Base-by-base conservation (phyloP, 2,113 vertebrate species). In the Furnarius figulus region DNA sequence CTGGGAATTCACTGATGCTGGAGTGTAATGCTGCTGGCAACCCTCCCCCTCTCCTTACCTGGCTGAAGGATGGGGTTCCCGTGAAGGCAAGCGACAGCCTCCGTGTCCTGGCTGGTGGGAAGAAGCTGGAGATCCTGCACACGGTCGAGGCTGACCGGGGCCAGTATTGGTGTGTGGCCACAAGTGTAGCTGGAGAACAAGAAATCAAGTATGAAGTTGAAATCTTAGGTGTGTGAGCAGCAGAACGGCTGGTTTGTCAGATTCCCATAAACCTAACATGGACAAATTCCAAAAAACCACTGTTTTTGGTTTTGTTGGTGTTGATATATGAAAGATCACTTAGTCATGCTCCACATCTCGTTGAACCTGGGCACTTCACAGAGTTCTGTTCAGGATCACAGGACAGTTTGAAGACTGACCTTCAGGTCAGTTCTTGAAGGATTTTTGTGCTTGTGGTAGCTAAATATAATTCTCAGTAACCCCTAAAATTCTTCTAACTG, bases 11-110 rank as follows among this genome's bases (percentile, higher is more conserved):
- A 5, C 95, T 99, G 94, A 97, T 75, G 0, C 86, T 99, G 93
- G 98, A 99, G 65, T 99, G 99, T 80, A 98, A 98, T 74, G 99
- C 99, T 24, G 96, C 94, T 9, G 99, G 99, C 25, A 99, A 99
- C 79, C 99, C 99, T 47, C 95, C 97, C 3, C 99, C 99, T 8
- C 96, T 98, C 25, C 98, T 99, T 50, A 99, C 99, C 13, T 99
- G 99, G 99, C 93, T 99, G 62, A 99, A 99, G 89, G 99, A 99
- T 0, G 98, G 99, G 0, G 97, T 99, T 30, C 99, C 99, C 5
- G 98, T 99, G 91, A 98, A 97, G 87, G 92, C 97, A 13, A 97
- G 97, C 8, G 96, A 98, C 85, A 98, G 91, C 31, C 93, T 99
- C 71, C 98, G 19, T 42, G 46, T 99, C 52, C 95, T 98, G 5